Evolutionary conservation across 2,797 vertebrate species (phyloP).

Genomic region (Dicrostonyx torquatus): DNA sequence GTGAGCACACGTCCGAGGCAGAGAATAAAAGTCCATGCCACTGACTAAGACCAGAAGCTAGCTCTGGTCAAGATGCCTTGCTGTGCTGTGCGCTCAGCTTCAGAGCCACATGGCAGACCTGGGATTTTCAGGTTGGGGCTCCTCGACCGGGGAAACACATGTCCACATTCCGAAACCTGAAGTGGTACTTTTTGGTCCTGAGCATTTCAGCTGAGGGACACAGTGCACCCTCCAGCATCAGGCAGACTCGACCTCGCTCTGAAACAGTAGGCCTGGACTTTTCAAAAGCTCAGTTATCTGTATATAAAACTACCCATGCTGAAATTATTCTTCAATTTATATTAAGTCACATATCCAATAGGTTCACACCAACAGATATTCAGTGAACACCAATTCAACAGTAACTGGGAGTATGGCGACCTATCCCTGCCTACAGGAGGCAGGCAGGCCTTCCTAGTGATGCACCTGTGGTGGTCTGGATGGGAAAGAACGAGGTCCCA

Average conservation of each 20-base stretch:
- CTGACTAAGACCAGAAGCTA: neutral
- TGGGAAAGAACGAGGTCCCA: neutral
- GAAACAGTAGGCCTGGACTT: neutral
- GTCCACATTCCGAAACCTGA: neutral
- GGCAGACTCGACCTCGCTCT: neutral
- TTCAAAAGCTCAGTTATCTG: neutral
- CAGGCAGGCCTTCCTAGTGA: neutral
- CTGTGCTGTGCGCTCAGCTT: neutral
- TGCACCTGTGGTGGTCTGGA: neutral
- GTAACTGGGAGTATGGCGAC: neutral
- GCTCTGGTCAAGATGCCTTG: too few relatives aligned
- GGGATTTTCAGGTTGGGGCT: neutral
- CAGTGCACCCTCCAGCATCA: neutral
- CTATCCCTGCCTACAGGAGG: neutral
- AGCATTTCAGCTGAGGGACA: neutral
- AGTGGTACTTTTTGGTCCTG: neutral
- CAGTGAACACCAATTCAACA: neutral
- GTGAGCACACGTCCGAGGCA: constrained; percentile 22
- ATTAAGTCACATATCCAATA: neutral
- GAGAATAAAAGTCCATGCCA: neutral
- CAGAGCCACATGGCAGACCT: neutral
- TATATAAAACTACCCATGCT: neutral
- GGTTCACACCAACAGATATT: neutral
- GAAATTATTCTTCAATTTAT: neutral
- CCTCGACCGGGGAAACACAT: neutral